Evolutionary conservation across 2,113 vertebrate species (phyloP).

Genomic region (Myxocyprinus asiaticus): DNA sequence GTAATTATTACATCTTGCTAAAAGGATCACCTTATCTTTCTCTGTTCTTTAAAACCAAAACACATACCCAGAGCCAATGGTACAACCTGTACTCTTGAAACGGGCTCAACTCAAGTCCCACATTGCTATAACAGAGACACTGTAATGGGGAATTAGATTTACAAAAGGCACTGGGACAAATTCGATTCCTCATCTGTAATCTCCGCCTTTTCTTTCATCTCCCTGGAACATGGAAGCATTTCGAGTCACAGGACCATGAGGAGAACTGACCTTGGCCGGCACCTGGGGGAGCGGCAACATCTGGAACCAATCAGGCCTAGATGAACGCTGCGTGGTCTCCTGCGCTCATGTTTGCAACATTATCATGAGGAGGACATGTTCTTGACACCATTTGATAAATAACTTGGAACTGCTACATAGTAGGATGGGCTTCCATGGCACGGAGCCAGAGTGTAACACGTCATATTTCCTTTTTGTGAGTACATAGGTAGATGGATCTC

Average conservation of each 20-base stretch:
- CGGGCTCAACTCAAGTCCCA: conserved; percentile 3
- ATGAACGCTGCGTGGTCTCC: conserved; percentile 45
- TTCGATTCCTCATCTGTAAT: conserved; percentile 58
- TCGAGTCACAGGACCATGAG: conserved; percentile 57
- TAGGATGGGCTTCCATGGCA: conserved; percentile 50
- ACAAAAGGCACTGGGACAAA: conserved; percentile 60
- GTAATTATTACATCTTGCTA: conserved; percentile 49
- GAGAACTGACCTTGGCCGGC: conserved; percentile 49
- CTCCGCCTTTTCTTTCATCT: conserved; percentile 65
- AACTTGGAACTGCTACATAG: conserved; percentile 58
- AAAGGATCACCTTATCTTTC: conserved; percentile 55
- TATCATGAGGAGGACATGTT: conserved; percentile 35
- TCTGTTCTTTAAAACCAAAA: conserved; percentile 12
- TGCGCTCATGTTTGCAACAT: background rate
- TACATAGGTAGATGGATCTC: conserved; percentile 15
- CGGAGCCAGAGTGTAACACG: conserved; percentile 37
- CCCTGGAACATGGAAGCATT: conserved; percentile 55
- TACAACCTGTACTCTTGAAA: conserved; percentile 50
- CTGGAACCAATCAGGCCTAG: conserved; percentile 56
- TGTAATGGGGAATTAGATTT: conserved; percentile 57
- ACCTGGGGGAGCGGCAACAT: conserved; percentile 56
- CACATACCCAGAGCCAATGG: conserved; percentile 51
- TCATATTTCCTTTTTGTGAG: conserved; percentile 38
- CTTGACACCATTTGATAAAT: conserved; percentile 55
- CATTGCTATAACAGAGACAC: conserved; percentile 15